Evolutionary conservation across 2,797 vertebrate species (phyloP).

Genomic region (Apodemus agrarius): DNA sequence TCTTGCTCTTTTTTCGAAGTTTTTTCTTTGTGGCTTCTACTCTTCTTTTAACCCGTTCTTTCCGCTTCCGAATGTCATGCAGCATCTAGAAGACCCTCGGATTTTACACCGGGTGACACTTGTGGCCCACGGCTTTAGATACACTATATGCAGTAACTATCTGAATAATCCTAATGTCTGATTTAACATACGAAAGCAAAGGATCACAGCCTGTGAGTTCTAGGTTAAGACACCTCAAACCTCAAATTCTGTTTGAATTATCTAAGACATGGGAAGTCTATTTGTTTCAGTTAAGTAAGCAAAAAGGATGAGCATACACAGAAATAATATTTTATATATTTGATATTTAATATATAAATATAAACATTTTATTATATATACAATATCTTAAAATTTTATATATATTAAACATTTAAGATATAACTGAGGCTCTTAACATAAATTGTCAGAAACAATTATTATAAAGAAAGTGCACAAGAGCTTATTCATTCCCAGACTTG

Average conservation of each 20-base stretch:
- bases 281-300: not conserved
- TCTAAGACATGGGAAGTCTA: not conserved
- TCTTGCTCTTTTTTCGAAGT: conserved; percentile 64
- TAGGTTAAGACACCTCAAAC: not conserved
- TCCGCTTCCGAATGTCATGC: conserved; percentile 65
- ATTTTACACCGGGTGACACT: conserved; percentile 12
- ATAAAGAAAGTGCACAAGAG: not conserved
- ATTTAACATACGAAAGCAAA: conserved; percentile 18
- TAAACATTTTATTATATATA: not conserved
- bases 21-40: conserved; percentile 77
- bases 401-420: not conserved
- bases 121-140: not conserved
- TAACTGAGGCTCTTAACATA: conserved; percentile 38
- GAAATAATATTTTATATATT: not conserved
- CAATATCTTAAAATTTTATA: not conserved
- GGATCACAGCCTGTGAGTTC: not conserved
- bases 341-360: not conserved
- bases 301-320: not conserved
- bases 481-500: not conserved
- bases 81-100: conserved; percentile 78
- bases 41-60: conserved; percentile 62
- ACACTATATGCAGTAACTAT: not conserved
- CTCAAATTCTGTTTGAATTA: not conserved
- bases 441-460: not conserved
- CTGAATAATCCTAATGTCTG: conserved; percentile 10